A percentile compares a stretch with the other conserved stretches of the same genome.
Conservation (phyloP, 2,797 vertebrate species). For the Bradypodion pumilum region DNA sequence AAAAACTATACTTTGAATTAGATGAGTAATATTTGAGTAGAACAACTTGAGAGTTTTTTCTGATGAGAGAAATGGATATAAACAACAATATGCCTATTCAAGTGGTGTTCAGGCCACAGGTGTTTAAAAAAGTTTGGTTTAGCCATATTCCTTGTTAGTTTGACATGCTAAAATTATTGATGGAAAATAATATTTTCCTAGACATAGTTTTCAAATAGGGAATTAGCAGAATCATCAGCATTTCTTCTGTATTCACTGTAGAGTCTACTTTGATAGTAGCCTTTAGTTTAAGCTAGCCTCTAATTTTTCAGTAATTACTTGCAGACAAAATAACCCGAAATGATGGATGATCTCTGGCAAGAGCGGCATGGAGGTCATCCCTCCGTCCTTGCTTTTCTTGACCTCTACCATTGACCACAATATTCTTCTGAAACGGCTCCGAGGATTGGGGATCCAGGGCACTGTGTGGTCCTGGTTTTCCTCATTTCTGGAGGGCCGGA, state of each 20-base stretch:
- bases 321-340: constrained; percentile 45
- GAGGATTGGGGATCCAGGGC: too few relatives aligned
- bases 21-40: neutral
- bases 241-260: neutral
- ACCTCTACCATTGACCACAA: too few relatives aligned
- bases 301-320: constrained; percentile 20
- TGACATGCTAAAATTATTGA: neutral
- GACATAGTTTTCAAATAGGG: neutral
- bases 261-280: neutral
- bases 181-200: neutral
- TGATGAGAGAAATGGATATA: neutral
- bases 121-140: neutral
- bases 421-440: too few relatives aligned
- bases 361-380: too few relatives aligned
- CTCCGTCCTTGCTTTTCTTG: too few relatives aligned
- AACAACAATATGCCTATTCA: neutral
- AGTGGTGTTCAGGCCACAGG: neutral
- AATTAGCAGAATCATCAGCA: neutral
- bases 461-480: too few relatives aligned
- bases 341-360: too few relatives aligned
- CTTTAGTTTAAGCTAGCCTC: constrained; percentile 27
- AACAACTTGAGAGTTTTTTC: neutral
- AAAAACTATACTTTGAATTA: neutral
- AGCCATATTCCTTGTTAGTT: neutral
- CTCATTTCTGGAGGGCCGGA: too few relatives aligned